Evolutionary conservation across 2,888 invertebrate species (phyloP).

Genomic region (Melanotus villosus): DNA sequence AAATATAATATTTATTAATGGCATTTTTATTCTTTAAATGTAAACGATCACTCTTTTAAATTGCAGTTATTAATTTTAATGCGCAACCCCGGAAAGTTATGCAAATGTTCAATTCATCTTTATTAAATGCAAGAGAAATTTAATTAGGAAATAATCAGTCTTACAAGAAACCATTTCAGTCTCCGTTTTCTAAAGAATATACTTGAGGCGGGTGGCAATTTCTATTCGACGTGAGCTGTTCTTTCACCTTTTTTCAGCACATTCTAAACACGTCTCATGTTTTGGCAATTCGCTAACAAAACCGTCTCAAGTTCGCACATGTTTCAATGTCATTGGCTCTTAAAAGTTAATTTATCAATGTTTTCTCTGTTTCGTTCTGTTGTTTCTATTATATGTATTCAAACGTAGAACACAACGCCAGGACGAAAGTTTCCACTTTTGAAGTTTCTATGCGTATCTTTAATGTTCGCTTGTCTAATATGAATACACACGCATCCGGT

Average conservation of each 20-base stretch:
- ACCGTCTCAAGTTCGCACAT: constrained; percentile 24
- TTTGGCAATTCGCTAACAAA: constrained; percentile 20
- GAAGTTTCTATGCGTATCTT: not conserved
- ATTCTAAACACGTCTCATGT: constrained; percentile 20
- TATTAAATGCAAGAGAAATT: not conserved
- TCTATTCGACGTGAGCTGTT: constrained; percentile 4
- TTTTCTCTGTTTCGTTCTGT: constrained; percentile 8
- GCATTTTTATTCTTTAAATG: not conserved
- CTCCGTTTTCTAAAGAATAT: not conserved
- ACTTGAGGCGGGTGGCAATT: not conserved
- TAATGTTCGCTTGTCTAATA: not conserved
- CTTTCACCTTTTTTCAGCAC: constrained; percentile 2
- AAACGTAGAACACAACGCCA: not conserved
- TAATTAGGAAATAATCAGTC: constrained; percentile 1
- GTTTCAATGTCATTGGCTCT: constrained; percentile 20
- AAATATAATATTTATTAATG: not conserved
- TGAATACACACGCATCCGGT: not conserved
- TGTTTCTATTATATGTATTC: not conserved
- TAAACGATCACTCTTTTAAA: not conserved
- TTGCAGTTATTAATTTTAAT: not conserved
- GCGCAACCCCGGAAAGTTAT: not conserved
- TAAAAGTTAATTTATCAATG: constrained; percentile 23
- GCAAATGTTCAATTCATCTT: not conserved
- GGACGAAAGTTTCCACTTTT: not conserved
- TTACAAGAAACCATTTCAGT: not conserved